Base-by-base conservation (phyloP, 2,888 invertebrate genomes). In the Iselma pallidipennis region DNA sequence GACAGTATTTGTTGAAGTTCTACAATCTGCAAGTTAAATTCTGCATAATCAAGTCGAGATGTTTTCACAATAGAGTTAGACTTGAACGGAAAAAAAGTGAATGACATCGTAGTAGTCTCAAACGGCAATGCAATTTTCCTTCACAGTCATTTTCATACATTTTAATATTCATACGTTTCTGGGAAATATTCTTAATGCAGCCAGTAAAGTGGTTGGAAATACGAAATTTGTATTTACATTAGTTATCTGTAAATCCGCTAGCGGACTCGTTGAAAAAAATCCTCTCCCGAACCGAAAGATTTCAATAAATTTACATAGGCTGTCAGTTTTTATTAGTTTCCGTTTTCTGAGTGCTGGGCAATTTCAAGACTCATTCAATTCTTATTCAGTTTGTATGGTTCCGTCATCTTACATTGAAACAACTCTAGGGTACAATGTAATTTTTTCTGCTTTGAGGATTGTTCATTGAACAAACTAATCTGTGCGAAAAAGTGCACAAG, bases 251-350 rank as follows among this genome's bases (percentile, higher is more conserved):
- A 74, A 74, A 74, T 73, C 73, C 74, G 64, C 60, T 57, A 54
- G 52, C 48, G 57, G 57, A 63, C 55, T 65, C 59, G 66, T 59
- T 66, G 64, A 68, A 71, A 71, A 45, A 45, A 71, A 67, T 67
- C n/a, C 4, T 21, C 63, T 63, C 59, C 50, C 61, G 56, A 56
- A 65, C 65, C 60, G 69, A 68, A 72, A 73, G 74, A 75, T 76
- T 76, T 76, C 74, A 75, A 75, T 75, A 75, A 74, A 76, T 76
- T 76, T 76, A 76, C 76, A 76, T 76, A 75, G 70, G 59, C 21
- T 68, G 69, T 67, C 66, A 63, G 69, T 65, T 70, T 71, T 70
- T 72, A 70, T 71, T 71, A 69, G 68, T 71, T 70, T 71, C 65
- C 64, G 68, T 69, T 21, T 45, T 21, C 45, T 21, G 45, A 45